Evolutionary conservation across 2,113 vertebrate genomes (phyloP).

Genomic region (Colius striatus): DNA sequence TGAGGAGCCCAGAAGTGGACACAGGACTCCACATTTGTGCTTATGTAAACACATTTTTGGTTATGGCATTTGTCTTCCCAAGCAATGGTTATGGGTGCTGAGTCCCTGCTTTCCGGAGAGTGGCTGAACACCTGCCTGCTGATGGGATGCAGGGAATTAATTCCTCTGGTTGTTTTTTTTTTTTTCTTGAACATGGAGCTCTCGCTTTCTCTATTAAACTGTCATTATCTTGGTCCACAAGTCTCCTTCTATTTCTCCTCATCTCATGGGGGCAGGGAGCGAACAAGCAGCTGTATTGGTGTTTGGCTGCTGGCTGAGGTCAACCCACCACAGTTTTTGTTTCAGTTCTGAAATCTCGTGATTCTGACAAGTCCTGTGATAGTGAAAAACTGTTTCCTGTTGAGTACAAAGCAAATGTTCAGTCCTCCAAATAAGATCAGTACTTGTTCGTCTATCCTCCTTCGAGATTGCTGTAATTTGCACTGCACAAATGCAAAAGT

Average conservation of each 20-base stretch:
- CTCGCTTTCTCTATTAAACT: background rate
- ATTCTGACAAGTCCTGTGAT: background rate
- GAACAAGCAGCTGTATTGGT: background rate
- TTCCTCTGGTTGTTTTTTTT: background rate
- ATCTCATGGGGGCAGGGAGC: accelerated
- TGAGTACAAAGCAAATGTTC: background rate
- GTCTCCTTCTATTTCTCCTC: background rate
- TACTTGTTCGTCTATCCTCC: background rate
- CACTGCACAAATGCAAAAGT: background rate
- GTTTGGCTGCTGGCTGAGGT: background rate
- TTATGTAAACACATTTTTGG: background rate
- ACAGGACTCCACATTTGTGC: too few relatives aligned
- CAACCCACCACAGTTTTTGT: background rate
- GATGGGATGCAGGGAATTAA: background rate
- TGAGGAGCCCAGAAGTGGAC: too few relatives aligned
- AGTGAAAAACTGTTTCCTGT: background rate
- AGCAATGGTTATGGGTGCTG: accelerated
- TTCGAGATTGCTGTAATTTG: background rate
- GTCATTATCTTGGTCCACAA: background rate
- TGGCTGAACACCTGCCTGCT: background rate
- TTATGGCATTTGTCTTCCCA: background rate
- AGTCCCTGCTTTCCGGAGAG: background rate
- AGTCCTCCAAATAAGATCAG: background rate
- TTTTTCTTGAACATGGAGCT: background rate
- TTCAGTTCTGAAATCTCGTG: background rate